Base-by-base conservation (phyloP, 2,113 vertebrate species). In the Barbus barbus region DNA sequence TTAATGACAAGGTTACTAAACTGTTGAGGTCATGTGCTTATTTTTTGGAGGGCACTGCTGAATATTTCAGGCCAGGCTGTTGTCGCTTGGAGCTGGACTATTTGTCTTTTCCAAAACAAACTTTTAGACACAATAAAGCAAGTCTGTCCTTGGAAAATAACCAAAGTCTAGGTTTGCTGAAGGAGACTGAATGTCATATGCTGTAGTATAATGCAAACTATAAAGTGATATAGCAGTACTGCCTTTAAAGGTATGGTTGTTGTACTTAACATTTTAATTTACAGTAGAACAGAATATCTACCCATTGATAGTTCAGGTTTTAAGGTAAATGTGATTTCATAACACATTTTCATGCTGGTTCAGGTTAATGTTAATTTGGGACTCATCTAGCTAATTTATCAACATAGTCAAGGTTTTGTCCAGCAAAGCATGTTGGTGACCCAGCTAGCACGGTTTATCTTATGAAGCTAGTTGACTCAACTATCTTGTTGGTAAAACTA, bases 91-190 rank as follows among this genome's bases (percentile, higher is more conserved):
- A 77, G 75, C 31, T 78, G 75, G 31, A 58, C 31, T 78, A 36
- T 78, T 38, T 78, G 31, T 38, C 20, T 78, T 78, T 78, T 56
- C 48, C 75, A n/a, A 60, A 38, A 78, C 75, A 78, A 58, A 78
- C 53, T 58, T 58, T 58, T 38, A 38, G 75, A 77, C 75, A 58
- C 75, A 36, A n/a, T n/a, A n/a, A n/a, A n/a, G n/a, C n/a, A 36
- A 38, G 11, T 38, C 20, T 78, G 75, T 38, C 33, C 22, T 78
- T 78, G 31, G 2, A 41, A 56, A 56, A 22, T 31, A 51, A 51
- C n/a, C 8, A 38, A 36, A 16, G 11, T 24, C 6, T 33, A 16
- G 75, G 31, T 77, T 58, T 77, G 22, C 51, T 77, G 51, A 38
- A 38, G 22, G 11, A 77, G 31, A 22, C 22, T 58, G 20, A 24